These are phyloP conservation scores for Platygyra sinensis DNA, from an alignment of 64 coral and sea anemone genomes.

Conservation along the genomic window DNA sequence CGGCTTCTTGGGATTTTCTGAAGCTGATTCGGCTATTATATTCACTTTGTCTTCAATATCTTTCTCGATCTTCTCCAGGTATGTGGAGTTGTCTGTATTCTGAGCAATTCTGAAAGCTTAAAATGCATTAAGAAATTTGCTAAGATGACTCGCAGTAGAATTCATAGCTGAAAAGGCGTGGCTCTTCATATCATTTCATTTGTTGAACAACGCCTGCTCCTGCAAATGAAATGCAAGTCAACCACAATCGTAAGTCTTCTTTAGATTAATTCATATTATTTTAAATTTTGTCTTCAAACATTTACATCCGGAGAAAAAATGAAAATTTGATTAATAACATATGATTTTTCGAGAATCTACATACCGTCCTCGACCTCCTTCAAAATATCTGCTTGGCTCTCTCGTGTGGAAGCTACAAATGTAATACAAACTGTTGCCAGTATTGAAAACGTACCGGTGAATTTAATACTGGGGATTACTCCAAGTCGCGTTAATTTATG, in stretches of 20 bases:
- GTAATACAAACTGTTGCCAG: neutral
- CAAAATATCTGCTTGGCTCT: neutral
- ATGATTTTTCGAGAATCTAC: neutral
- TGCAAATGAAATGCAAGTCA: too few relatives aligned
- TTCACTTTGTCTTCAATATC: constrained; percentile 65
- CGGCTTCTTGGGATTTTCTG: neutral
- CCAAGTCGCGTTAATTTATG: too few relatives aligned
- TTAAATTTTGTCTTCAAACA: too few relatives aligned
- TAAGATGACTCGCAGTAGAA: neutral
- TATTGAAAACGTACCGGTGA: neutral
- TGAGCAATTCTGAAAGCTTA: constrained; percentile 35
- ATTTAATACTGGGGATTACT: too few relatives aligned
- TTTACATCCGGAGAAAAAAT: too few relatives aligned
- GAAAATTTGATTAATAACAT: too few relatives aligned
- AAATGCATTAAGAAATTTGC: neutral
- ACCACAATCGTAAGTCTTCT: too few relatives aligned
- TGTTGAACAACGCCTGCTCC: too few relatives aligned
- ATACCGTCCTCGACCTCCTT: constrained; percentile 39
- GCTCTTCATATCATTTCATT: too few relatives aligned
- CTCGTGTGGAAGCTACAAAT: neutral
- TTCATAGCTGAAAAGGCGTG: neutral
- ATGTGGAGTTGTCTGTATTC: neutral
- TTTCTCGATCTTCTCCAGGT: constrained; percentile 43
- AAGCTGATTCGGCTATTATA: constrained; percentile 3
- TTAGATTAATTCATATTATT: too few relatives aligned